Evolutionary conservation across 2,888 invertebrate species (phyloP), one percentile per base, ranked within the genome.

Genomic region (Trichogramma dendrolimi): DNA sequence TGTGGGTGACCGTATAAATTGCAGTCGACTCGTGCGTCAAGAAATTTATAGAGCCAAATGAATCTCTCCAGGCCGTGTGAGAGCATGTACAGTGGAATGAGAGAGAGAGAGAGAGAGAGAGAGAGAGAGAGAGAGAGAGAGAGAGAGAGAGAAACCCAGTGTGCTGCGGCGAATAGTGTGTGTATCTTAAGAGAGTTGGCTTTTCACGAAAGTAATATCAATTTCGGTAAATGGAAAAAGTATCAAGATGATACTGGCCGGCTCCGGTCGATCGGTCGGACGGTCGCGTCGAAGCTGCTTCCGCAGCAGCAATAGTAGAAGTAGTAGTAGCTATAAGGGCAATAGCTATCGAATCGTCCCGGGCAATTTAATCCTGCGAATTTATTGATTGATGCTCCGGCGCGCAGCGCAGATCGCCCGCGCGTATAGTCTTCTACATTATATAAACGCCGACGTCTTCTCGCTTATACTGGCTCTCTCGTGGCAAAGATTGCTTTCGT

Each of bases 161-260:
- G 39, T 56, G 48, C 44, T 56, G 56, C 56, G 58, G 55, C 59
- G 57, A 67, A 58, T 61, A 55, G 55, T 62, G 57, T 60, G 56
- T 61, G 67, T 63, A 67, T 67, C 68, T 67, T 67, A 67, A 67
- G 68, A 62, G 69, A 27, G 27, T 27, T 27, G 27, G 27, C 27
- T 27, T 27, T 27, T 42, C 39, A n/a, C 49, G 44, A 55, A 73
- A 74, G 73, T 73, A 75, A 75, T 75, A 75, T 74, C 75, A 75
- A 75, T 75, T 75, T 74, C 71, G 71, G 73, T 72, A 75, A 74
- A 73, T 74, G 74, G 75, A 72, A 75, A 75, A 74, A 75, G 73
- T 75, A 75, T 75, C 72, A 73, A 72, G 71, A 73, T 73, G 71
- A 71, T 66, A 65, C 61, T 61, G 64, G 62, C 67, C 64, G 61